Conservation (phyloP, 2,797 vertebrate species). For the Iguana delicatissima region DNA sequence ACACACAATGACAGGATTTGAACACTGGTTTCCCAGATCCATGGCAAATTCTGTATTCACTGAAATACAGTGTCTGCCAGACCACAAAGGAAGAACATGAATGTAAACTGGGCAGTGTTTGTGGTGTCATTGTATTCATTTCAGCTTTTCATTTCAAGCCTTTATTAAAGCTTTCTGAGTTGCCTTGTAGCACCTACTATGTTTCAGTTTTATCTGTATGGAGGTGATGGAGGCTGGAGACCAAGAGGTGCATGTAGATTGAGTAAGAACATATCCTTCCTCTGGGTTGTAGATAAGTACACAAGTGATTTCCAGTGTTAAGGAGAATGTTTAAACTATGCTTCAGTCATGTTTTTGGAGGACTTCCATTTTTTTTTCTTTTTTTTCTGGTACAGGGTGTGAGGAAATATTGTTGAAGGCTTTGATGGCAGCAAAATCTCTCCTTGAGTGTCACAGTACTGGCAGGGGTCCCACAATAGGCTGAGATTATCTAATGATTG, state of each 20-base stretch:
- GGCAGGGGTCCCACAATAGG: neutral
- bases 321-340: neutral
- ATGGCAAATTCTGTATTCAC: neutral
- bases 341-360: neutral
- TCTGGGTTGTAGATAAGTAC: neutral
- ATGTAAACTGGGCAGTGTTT: neutral
- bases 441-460: neutral
- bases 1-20: neutral
- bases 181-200: neutral
- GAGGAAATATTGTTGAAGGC: neutral
- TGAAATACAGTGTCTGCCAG: neutral
- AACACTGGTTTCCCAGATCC: neutral
- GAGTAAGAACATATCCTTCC: too few species aligned
- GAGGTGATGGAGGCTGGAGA: too few species aligned
- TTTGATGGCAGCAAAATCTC: neutral
- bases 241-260: neutral
- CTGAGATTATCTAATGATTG: neutral
- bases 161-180: neutral
- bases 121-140: neutral
- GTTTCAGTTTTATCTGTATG: neutral
- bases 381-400: neutral
- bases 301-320: neutral
- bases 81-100: neutral
- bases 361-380: neutral
- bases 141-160: neutral